Evolutionary conservation across 2,113 vertebrate species (phyloP).

Genomic region (Microtus ochrogaster): DNA sequence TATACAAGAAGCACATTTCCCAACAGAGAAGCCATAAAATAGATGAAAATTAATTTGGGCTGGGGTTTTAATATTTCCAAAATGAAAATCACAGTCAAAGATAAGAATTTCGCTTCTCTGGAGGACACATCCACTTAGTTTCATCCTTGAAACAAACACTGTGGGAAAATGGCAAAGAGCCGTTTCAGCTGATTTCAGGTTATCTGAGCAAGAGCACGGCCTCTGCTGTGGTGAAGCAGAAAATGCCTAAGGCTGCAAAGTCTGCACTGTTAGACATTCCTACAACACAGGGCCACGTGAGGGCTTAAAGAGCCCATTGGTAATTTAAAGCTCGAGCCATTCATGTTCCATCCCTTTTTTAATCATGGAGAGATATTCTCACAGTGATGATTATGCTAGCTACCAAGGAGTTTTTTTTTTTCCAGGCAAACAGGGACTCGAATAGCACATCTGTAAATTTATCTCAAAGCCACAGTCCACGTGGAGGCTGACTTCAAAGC

Average conservation of each 20-base stretch:
- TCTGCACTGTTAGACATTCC: slow-evolving; percentile 59
- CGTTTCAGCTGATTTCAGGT: slow-evolving; percentile 77
- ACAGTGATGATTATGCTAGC: slow-evolving; percentile 72
- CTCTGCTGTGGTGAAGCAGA: slow-evolving; percentile 50
- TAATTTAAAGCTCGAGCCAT: slow-evolving; percentile 70
- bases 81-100: slow-evolving; percentile 65
- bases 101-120: slow-evolving; percentile 55
- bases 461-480: slow-evolving; percentile 65
- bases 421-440: slow-evolving; percentile 53
- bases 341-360: slow-evolving; percentile 65
- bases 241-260: slow-evolving; percentile 70
- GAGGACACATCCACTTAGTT: slow-evolving; percentile 55
- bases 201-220: slow-evolving; percentile 68
- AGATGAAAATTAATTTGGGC: slow-evolving; percentile 73
- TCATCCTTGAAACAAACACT: slow-evolving; percentile 76
- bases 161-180: slow-evolving; percentile 76
- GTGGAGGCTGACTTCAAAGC: slow-evolving; percentile 79
- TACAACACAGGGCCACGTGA: slow-evolving; percentile 32
- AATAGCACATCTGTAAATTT: slow-evolving; percentile 64
- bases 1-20: slow-evolving; percentile 64
- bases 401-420: slow-evolving; percentile 46
- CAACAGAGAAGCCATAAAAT: slow-evolving; percentile 50
- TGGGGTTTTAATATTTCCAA: slow-evolving; percentile 62
- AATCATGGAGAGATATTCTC: slow-evolving; percentile 59
- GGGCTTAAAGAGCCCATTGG: slow-evolving; percentile 68